Base-by-base conservation (phyloP, 1,140 invertebrate genomes). In the Lepidostoma basale region DNA sequence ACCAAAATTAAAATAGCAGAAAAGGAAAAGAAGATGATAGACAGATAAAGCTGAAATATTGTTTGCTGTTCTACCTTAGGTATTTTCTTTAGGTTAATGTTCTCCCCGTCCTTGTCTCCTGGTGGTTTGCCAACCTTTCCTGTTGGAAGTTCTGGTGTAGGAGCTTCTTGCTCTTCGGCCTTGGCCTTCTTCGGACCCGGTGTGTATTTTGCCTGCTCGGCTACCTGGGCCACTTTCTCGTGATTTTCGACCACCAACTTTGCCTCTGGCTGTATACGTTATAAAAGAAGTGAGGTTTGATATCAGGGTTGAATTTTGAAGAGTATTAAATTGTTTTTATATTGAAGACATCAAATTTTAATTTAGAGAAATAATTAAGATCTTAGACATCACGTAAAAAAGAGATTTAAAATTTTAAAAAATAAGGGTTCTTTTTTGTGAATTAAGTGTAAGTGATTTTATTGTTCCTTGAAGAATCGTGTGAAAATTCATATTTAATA, bases 141-240 rank as follows among this genome's bases (percentile, higher is more conserved):
- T 22, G 30, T 64, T 0, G 58, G 49, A 2, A 36, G 28, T 16
- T 40, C n/a, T 0, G 49, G 16, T 2, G 20, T 23, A 1, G 66
- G 23, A 12, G 22, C 18, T 18, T 85, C 85, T 12, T 72, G 74
- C 1, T 28, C 39, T 10, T 42, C 70, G 23, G 74, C 75, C 56
- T 72, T 73, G 3, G 62, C 60, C 42, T 76, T 76, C 60, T 76
- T 76, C 10, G 72, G 69, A 6, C 6, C n/a, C 0, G 60, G 40
- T 6, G 52, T 60, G 18, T 22, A 40, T 9, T 58, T 20, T 14
- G 45, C 42, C 36, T 68, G 63, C 23, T 72, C 66, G 23, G 44
- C 60, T 20, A 33, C 52, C 33, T 70, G 28, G 3, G 69, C 58
- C 10, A 25, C 54, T 5, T 70, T 70, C 49, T 70, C 28, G 8